phyloP scores from a whole-genome alignment of 2,113 vertebrate genomes.

The Gracilinanus agilis region DNA sequence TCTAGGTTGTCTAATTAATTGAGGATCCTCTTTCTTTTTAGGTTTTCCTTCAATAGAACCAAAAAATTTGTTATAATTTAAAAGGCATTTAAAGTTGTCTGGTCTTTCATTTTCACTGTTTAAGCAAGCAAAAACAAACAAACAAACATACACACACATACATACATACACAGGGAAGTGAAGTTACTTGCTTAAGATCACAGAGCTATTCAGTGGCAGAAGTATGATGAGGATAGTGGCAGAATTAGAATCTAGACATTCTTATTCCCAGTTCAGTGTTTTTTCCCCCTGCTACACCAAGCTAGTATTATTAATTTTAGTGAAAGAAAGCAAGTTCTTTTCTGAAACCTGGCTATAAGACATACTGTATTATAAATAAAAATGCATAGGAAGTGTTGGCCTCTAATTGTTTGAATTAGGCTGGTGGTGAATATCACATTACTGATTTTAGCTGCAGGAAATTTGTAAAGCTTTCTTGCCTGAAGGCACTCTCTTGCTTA shows the following conservation, averaged over 20 bases:
- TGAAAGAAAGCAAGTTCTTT: background rate
- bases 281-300: background rate
- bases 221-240: background rate
- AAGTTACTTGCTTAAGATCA: background rate
- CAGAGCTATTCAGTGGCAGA: background rate
- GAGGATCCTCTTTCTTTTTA: background rate
- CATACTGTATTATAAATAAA: background rate
- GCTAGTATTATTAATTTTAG: background rate
- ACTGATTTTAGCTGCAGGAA: conserved; percentile 50
- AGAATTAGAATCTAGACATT: background rate
- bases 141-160: no score
- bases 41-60: background rate
- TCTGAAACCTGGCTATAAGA: background rate
- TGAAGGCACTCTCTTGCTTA: conserved; percentile 50
- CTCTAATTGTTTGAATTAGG: conserved; percentile 46
- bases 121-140: background rate
- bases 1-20: background rate
- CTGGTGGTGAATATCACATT: conserved; percentile 26
- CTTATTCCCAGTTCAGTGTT: conserved; percentile 1
- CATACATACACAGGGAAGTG: background rate
- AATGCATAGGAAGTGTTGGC: background rate
- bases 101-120: background rate
- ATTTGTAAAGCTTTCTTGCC: conserved; percentile 10
- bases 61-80: background rate
- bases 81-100: background rate